Evolutionary conservation across 2,113 vertebrate species (phyloP).

Genomic region (Larimichthys crocea): DNA sequence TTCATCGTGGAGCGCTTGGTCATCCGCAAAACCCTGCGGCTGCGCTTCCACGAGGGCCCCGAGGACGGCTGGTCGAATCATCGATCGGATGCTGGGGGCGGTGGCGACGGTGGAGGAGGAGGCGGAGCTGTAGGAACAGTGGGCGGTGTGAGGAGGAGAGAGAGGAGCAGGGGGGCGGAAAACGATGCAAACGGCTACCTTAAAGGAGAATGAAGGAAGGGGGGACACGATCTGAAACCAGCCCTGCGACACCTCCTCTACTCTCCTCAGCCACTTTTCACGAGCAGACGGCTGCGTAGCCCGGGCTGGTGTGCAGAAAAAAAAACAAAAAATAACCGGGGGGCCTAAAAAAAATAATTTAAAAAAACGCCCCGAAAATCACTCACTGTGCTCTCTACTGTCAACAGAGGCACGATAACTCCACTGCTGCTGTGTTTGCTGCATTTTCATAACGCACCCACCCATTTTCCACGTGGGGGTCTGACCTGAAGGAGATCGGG

Average conservation of each 20-base stretch:
- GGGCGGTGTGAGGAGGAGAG: slow-evolving; percentile 72
- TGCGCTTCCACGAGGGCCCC: slow-evolving; percentile 89
- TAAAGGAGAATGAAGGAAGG: slow-evolving; percentile 90
- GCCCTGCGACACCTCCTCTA: slow-evolving; percentile 33
- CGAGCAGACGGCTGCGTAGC: slow-evolving; percentile 26
- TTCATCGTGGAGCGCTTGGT: slow-evolving; percentile 95
- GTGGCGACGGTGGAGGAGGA: slow-evolving; percentile 58
- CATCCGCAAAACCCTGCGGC: slow-evolving; percentile 94
- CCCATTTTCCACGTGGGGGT: slow-evolving; percentile 27
- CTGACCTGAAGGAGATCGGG: slow-evolving; percentile 17
- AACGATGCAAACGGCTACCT: slow-evolving; percentile 89
- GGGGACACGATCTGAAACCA: slow-evolving; percentile 25
- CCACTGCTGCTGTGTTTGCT: slow-evolving; percentile 53
- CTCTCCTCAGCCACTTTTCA: slow-evolving; percentile 40
- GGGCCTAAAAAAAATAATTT: slow-evolving; percentile 11
- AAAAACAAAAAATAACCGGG: slow-evolving; percentile 39
- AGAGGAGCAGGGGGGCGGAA: slow-evolving; percentile 57
- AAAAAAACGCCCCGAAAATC: slow-evolving; percentile 33
- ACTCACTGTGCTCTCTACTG: slow-evolving; percentile 26
- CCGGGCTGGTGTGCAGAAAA: slow-evolving; percentile 38
- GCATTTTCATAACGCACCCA: slow-evolving; percentile 44
- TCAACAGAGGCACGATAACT: slow-evolving; percentile 36
- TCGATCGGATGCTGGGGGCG: background rate
- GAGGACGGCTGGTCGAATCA: slow-evolving; percentile 82
- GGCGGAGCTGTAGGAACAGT: slow-evolving; percentile 5